Percentiles rank a stretch among this genome's conserved stretches.
phyloP scores from a whole-genome alignment of 2,888 invertebrate genomes.

The Orthonychiurus folsomi region DNA sequence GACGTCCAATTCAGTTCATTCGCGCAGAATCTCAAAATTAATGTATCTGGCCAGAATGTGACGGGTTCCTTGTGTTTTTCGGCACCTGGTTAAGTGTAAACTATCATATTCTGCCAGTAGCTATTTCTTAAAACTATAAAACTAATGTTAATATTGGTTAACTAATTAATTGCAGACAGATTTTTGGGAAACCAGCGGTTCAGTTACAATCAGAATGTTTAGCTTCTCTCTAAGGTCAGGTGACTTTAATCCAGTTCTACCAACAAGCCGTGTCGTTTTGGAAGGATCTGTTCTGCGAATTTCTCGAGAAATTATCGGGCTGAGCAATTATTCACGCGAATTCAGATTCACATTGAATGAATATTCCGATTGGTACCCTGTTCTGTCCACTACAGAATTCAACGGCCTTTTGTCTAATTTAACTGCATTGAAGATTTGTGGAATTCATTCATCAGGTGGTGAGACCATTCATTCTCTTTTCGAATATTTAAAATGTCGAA shows the following conservation, averaged over 20 bases:
- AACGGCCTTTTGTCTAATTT: constrained; percentile 86
- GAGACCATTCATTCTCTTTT: no score
- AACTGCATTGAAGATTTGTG: constrained; percentile 87
- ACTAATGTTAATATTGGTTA: neutral
- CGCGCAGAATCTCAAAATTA: constrained; percentile 66
- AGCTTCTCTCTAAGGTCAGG: constrained; percentile 77
- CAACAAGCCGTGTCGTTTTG: constrained; percentile 76
- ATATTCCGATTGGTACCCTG: constrained; percentile 91
- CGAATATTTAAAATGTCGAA: no score
- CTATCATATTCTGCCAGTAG: no score
- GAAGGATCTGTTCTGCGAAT: constrained; percentile 76
- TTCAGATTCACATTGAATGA: constrained; percentile 85
- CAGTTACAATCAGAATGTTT: constrained; percentile 86
- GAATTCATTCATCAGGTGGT: constrained; percentile 87
- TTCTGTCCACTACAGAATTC: constrained; percentile 74
- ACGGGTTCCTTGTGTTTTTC: constrained; percentile 70
- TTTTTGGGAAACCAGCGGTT: constrained; percentile 83
- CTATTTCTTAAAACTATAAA: neutral
- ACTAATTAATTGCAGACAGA: constrained; percentile 48
- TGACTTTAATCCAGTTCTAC: constrained; percentile 68
- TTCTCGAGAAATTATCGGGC: constrained; percentile 84
- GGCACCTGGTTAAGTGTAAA: constrained; percentile 58
- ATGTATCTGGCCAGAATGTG: constrained; percentile 53
- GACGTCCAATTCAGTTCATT: constrained; percentile 65
- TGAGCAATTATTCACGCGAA: constrained; percentile 60